These are phyloP conservation scores for Diplodus puntazzo DNA, from an alignment of 2,797 vertebrate genomes.

Conservation along the genomic window DNA sequence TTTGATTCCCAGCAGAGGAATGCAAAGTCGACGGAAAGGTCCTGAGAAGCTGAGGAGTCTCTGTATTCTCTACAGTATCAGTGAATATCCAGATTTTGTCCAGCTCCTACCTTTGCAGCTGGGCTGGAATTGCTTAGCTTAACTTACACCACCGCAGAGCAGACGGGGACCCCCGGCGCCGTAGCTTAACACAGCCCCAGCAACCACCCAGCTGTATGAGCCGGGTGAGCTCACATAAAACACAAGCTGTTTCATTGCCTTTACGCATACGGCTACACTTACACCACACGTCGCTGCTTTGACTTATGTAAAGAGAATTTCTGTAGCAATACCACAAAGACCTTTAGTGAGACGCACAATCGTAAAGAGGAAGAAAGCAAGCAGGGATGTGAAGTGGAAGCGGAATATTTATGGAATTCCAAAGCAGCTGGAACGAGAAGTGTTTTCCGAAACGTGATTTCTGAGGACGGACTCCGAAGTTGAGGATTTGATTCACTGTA, in stretches of 20 bases:
- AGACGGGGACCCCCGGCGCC: slow-evolving; percentile 52
- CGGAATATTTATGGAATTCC: slow-evolving; percentile 68
- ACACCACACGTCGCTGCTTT: slow-evolving; percentile 52
- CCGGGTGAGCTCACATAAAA: slow-evolving; percentile 76
- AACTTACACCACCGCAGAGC: slow-evolving; percentile 58
- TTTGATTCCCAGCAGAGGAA: slow-evolving; percentile 29
- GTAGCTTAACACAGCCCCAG: slow-evolving; percentile 64
- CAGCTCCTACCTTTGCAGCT: slow-evolving; percentile 56
- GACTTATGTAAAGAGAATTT: slow-evolving; percentile 66
- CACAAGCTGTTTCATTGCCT: slow-evolving; percentile 77
- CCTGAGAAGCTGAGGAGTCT: slow-evolving; percentile 28
- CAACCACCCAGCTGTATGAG: slow-evolving; percentile 71
- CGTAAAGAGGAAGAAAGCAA: slow-evolving; percentile 52
- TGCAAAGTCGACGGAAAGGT: slow-evolving; percentile 30
- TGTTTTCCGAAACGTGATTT: slow-evolving; percentile 39
- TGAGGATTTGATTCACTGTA: slow-evolving; percentile 53
- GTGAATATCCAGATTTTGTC: slow-evolving; percentile 40
- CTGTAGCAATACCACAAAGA: slow-evolving; percentile 62
- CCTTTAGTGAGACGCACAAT: slow-evolving; percentile 43
- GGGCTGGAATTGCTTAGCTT: slow-evolving; percentile 58
- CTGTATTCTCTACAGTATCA: slow-evolving; percentile 12
- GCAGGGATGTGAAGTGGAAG: slow-evolving; percentile 38
- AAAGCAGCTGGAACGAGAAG: slow-evolving; percentile 59
- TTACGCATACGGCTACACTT: slow-evolving; percentile 68
- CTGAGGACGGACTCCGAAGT: slow-evolving; percentile 36